Percentiles rank a stretch among this genome's conserved stretches.
Evolutionary conservation across 35 echinoderm and acorn worm genomes (phyloP).

Genomic region (Anneissia japonica): DNA sequence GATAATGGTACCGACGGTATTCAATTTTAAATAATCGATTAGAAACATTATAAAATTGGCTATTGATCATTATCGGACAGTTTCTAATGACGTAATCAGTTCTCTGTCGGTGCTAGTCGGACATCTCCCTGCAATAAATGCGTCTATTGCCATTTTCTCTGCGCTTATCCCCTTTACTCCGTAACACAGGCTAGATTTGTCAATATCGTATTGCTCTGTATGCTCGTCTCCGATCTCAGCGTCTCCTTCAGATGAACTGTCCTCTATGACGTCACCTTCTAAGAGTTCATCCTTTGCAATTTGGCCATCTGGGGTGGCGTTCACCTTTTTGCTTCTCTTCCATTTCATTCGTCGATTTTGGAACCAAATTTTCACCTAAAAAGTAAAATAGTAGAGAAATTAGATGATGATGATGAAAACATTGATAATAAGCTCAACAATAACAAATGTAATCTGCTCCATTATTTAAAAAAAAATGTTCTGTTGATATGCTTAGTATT

Average conservation of each 20-base stretch:
- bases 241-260: neutral
- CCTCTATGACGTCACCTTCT: neutral
- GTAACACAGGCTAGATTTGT: neutral
- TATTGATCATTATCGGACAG: neutral
- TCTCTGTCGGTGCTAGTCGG: neutral
- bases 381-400: no score
- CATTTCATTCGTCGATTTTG: conserved; percentile 98
- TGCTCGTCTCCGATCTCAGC: neutral
- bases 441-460: no score
- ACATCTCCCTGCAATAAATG: neutral
- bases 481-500: no score
- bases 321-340: conserved; percentile 93
- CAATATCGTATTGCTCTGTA: neutral
- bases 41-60: no score
- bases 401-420: no score
- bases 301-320: conserved; percentile 20
- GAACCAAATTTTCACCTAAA: conserved; percentile 96
- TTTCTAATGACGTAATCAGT: neutral
- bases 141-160: neutral
- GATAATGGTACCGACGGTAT: no score
- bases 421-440: no score
- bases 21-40: no score
- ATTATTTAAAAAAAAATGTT: no score
- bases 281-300: neutral
- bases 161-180: neutral